Base-by-base conservation (phyloP, 2,113 vertebrate species). In the Peucedramus taeniatus region DNA sequence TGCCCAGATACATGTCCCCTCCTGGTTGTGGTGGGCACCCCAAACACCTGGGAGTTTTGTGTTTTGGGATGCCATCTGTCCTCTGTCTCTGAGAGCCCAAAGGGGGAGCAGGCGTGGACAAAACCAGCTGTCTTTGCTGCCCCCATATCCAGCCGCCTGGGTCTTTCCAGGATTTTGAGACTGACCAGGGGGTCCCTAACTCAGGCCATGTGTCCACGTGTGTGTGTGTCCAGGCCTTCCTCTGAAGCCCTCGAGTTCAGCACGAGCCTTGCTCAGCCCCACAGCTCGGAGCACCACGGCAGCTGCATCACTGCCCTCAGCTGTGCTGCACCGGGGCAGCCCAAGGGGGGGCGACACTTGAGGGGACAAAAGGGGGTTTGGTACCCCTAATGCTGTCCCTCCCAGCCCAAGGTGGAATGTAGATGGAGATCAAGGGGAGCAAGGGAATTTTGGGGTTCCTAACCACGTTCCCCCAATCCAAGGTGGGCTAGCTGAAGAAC, bases 241-340 rank as follows among this genome's bases (percentile, higher is more conserved):
- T 15, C 11, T 30, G 27, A 59, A 45, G 68, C 37, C 16, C 35
- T 33, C 1, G 5, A 44, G 45, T 17, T 60, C 53, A 68, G n/a
- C 39, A 21, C 1, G n/a, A 19, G 3, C 4, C 6, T 22, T 16
- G 47, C 63, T 40, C 17, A n/a, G 78, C 24, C 45, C 39, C 54
- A 3, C 2, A 16, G n/a, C 45, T 53, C 1, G 0, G 7, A 59
- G 69, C 60, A 17, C 33, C 9, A 10, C 0, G 20, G 45, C 23
- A 28, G 45, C 69, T 30, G 13, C 9, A 18, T 40, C 16, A 3
- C 61, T 10, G 45, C n/a, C n/a, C 53, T 53, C 45, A 30, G 0
- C n/a, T 18, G 53, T 3, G 19, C 61, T 47, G 30, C 13, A 19
- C 15, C 6, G 10, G 15, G 21, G 12, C 30, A 47, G 30, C 20